Evolutionary conservation across 2,113 vertebrate species (phyloP).

Genomic region (Pundamilia nyererei): DNA sequence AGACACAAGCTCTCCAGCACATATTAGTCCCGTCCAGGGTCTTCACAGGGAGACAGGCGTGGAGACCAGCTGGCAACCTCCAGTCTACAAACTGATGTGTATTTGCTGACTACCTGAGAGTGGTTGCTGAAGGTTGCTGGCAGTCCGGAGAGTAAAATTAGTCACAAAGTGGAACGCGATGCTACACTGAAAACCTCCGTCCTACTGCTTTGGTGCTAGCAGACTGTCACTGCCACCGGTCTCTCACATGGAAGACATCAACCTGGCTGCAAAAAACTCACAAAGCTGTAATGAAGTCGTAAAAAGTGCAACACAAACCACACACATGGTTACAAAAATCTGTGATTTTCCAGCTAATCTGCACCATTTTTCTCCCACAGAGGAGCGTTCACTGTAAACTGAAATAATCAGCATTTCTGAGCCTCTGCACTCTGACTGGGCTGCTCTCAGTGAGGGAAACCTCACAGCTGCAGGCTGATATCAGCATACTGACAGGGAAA

Average conservation of each 20-base stretch:
- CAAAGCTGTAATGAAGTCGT: background rate
- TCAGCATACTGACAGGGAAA: too few species aligned
- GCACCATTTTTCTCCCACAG: background rate
- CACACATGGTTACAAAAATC: rapidly evolving
- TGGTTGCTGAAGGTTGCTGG: background rate
- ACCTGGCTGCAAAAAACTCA: background rate
- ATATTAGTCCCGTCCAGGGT: rapidly evolving
- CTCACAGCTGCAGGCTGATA: background rate
- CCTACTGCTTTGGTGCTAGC: background rate
- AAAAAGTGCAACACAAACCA: background rate
- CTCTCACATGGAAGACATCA: background rate
- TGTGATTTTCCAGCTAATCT: background rate
- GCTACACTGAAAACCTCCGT: background rate
- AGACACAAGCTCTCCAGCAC: background rate
- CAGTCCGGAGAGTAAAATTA: background rate
- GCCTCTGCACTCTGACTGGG: background rate
- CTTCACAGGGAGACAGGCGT: background rate
- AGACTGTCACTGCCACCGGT: rapidly evolving
- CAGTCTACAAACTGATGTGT: background rate
- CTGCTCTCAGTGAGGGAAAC: background rate
- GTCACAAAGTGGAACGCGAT: rapidly evolving
- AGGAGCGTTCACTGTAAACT: background rate
- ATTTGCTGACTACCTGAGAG: background rate
- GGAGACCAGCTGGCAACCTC: background rate
- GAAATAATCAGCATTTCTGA: background rate